Evolutionary conservation across 2,888 invertebrate species (phyloP), one percentile per base, ranked within the genome.

Genomic region (Oxyteleia sp.): DNA sequence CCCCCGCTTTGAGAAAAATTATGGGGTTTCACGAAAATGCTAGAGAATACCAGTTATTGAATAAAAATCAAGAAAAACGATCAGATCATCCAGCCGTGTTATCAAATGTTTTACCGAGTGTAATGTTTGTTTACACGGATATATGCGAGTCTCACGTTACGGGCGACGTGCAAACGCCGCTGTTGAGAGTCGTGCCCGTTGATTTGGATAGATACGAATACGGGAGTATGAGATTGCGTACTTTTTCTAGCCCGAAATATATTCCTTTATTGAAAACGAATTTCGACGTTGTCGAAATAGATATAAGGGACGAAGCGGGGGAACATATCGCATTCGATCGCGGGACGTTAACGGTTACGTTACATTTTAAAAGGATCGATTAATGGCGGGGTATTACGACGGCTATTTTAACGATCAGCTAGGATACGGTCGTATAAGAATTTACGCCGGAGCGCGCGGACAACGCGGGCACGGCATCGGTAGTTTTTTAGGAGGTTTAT

Each of bases 291-390:
- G 61, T 78, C 15, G 63, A 59, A 61, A 79, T 72, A 41, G 69
- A 71, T 75, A 76, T 71, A 76, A 82, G 59, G 16, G 68, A 75
- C 49, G 75, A 82, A 3, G 15, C 41, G 18, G 82, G 79, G 5
- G 20, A 57, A 8, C 16, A n/a, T n/a, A n/a, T 61, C 5, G 51
- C 71, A 84, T 85, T 84, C 45, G 80, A 76, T n/a, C 16, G 68
- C 32, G 76, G 41, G 11, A 66, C 41, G 0, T 41, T 66, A 16
- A 53, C 66, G 1, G 41, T 43, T 8, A 59, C 59, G 35, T 18
- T 59, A 18, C 59, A 59, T 15, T 59, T 59, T 10, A 66, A 51
- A 41, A 10, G 32, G 0, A 59, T 43, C 18, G 26, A 13, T 13
- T 1, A 43, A 59, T 23, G n/a, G n/a, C n/a, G n/a, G n/a, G n/a